Base-by-base conservation (phyloP, 2,888 invertebrate species). In the Caenorhabditis becei region DNA sequence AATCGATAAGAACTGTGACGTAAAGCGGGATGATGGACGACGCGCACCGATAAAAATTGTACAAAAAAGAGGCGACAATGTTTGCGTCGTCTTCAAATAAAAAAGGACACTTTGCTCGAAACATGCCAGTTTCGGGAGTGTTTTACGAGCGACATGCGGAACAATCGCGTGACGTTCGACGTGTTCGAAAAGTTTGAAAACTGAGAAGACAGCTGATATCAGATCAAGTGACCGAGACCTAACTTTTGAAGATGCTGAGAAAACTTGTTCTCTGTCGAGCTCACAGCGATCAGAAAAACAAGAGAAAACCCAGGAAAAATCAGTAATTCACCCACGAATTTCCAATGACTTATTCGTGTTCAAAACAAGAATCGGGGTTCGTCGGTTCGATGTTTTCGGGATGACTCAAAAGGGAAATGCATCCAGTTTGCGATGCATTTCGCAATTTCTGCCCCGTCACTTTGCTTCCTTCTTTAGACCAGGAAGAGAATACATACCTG, bases 401-500 rank as follows among this genome's bases (percentile, higher is more conserved):
- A 65, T 58, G 65, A 69, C 59, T 69, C 69, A 69, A 44, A 24
- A 2, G n/a, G 18, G 41, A 41, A 71, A 63, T 37, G 53, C 26
- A 71, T 63, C 71, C 62, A 71, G 71, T 71, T 71, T 37, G 7
- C 18, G 1, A 20, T 4, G 5, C 2, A 58, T 65, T 53, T 65
- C 65, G 53, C 51, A 65, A 53, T n/a, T n/a, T n/a, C n/a, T 35
- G 35, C 11, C 53, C 8, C 63, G 65, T 44, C 59, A 61, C 41
- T 35, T 18, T 14, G 47, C 47, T 20, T 10, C 18, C 18, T 3
- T 47, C 4, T 18, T 35, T 35, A 5, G 35, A 35, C 41, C 41
- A 14, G 14, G 14, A 41, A 41, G 41, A 41, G 41, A 41, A 5
- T 41, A n/a, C 14, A 41, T 63, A 89, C 89, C 88, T 87, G 28